Evolutionary conservation across 2,888 invertebrate species (phyloP).

Genomic region (Platycnemis pennipes): DNA sequence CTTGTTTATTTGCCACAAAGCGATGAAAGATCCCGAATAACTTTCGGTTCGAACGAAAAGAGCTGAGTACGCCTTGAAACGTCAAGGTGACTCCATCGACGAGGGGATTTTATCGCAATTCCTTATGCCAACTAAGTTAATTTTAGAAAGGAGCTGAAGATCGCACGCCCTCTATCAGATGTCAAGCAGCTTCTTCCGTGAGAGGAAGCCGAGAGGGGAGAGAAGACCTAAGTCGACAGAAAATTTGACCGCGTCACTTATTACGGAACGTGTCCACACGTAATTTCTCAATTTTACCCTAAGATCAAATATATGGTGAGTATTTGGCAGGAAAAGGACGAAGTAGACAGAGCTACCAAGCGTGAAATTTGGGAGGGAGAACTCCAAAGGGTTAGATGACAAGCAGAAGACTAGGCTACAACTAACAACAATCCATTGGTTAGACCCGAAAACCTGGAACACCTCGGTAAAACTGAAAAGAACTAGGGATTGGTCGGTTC

Average conservation of each 20-base stretch:
- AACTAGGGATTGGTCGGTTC: too few species aligned
- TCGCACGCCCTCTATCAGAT: constrained; percentile 33
- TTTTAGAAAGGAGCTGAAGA: constrained; percentile 46
- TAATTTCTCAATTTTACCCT: not conserved
- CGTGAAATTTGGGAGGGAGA: not conserved
- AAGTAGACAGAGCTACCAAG: not conserved
- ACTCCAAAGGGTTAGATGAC: too few species aligned
- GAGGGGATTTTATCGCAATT: constrained; percentile 59
- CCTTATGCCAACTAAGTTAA: constrained; percentile 36
- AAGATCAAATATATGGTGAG: not conserved
- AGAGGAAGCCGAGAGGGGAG: not conserved
- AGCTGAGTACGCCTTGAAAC: not conserved
- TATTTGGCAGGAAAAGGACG: not conserved
- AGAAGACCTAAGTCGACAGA: too few species aligned
- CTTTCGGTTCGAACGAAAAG: not conserved
- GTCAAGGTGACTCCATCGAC: constrained; percentile 63
- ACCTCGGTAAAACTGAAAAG: too few species aligned
- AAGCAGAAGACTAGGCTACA: too few species aligned
- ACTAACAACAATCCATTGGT: too few species aligned
- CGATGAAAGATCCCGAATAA: not conserved
- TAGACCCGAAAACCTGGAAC: too few species aligned
- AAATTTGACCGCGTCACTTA: not conserved
- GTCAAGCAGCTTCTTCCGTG: constrained; percentile 1
- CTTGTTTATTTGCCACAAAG: not conserved
- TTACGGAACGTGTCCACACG: not conserved